Conservation (phyloP, 2,888 invertebrate genomes). For the Gasteruption jaculator region DNA sequence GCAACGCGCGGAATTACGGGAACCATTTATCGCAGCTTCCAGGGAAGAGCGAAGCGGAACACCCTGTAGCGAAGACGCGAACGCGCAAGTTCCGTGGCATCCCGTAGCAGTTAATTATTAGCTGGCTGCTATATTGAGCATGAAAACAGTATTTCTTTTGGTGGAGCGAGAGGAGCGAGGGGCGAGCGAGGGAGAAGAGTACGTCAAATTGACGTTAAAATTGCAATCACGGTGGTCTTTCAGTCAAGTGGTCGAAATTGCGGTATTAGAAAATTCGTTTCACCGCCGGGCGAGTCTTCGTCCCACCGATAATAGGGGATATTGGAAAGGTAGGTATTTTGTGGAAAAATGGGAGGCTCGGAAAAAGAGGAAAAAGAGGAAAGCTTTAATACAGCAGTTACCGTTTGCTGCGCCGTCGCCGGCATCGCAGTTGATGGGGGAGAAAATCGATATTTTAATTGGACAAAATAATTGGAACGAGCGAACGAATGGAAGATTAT, state of each 20-base stretch:
- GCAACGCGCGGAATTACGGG: conserved; percentile 8
- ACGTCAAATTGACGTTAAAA: conserved; percentile 51
- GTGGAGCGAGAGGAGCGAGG: too few species aligned
- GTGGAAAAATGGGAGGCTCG: too few species aligned
- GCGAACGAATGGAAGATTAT: conserved; percentile 49
- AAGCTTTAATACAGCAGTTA: too few species aligned
- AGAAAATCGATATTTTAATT: conserved; percentile 52
- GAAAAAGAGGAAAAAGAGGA: conserved; percentile 28
- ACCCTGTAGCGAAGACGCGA: conserved; percentile 24
- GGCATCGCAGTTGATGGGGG: conserved; percentile 49
- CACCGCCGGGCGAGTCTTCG: too few species aligned
- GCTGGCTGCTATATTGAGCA: conserved; percentile 45
- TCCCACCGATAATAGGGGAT: too few species aligned
- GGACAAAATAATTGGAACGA: conserved; percentile 52
- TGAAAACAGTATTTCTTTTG: conserved; percentile 49
- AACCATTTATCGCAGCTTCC: conserved; percentile 2
- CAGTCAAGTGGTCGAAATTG: too few species aligned
- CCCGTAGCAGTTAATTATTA: conserved; percentile 47
- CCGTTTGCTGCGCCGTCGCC: conserved; percentile 29
- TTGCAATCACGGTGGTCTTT: conserved; percentile 50
- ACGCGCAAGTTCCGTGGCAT: conserved; percentile 18
- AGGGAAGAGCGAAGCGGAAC: conserved; percentile 11
- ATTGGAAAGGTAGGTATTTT: too few species aligned
- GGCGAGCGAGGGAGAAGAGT: conserved; percentile 36
- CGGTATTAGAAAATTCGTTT: conserved; percentile 29